Evolutionary conservation across 2,888 invertebrate species (phyloP), one percentile per base, ranked within the genome.

Genomic region (Trichogramma evanescens): DNA sequence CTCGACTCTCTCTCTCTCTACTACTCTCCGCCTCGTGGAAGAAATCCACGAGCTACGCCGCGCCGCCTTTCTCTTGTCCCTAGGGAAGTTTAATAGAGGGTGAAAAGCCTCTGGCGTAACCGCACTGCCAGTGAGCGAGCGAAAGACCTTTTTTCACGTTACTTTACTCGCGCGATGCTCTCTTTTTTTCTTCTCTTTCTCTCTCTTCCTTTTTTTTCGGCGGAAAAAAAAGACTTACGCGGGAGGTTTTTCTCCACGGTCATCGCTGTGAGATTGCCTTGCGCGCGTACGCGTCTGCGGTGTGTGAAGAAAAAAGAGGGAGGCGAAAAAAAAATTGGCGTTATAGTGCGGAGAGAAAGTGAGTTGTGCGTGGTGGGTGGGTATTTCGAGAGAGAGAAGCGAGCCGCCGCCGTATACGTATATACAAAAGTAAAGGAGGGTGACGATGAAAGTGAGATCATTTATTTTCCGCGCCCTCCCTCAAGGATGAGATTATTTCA

Each of bases 61-160:
- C 39, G 69, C 81, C 82, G 82, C 82, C 83, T 82, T 82, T 82
- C 81, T 79, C 82, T 79, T 82, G 83, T 83, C 81, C 74, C 67
- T 67, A 70, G 74, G 72, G 72, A 26, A 73, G 75, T 74, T 77
- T 78, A 76, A 78, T 76, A 78, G 77, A 77, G 77, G 77, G 75
- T 77, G 75, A 77, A 77, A 77, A 63, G 64, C 70, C 65, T 66
- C 68, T 66, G 63, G 49, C 56, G 46, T 56, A 58, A 58, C 56
- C 56, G 44, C 50, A 38, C 51, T 45, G 50, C 53, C 26, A 26
- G 26, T 26, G 26, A 26, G 26, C 26, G 54, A 58, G 54, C 53
- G 59, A 60, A 63, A 58, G 59, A 56, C 63, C 62, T 61, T 56
- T 60, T 53, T 53, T 52, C 40, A 26, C 53, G 54, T 51, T 57